A percentile compares a stretch with the other conserved stretches of the same genome.
phyloP scores from a whole-genome alignment of 2,113 vertebrate species.

The Hystrix brachyura region DNA sequence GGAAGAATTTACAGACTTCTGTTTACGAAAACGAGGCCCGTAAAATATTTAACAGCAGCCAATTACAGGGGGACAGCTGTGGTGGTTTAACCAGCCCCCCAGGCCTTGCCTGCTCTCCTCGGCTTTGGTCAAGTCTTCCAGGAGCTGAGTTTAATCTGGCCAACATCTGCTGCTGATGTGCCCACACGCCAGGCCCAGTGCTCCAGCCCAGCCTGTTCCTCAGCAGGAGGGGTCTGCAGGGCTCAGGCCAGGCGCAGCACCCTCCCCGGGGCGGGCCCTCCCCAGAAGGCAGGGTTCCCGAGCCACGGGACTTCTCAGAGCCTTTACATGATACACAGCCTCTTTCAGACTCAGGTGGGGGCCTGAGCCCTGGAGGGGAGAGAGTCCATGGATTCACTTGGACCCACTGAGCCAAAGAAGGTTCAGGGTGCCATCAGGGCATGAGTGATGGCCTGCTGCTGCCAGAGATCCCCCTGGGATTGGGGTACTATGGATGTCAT shows the following conservation, averaged over 20 bases:
- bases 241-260: not conserved
- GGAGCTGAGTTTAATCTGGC: slow-evolving; percentile 61
- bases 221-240: not conserved
- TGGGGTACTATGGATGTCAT: not conserved
- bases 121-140: slow-evolving; percentile 50
- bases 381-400: not conserved
- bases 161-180: slow-evolving; percentile 78
- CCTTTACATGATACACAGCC: fast-evolving
- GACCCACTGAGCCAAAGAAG: not conserved
- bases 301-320: not conserved
- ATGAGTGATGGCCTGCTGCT: not conserved
- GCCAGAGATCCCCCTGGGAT: fast-evolving
- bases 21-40: slow-evolving; percentile 83
- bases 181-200: not conserved
- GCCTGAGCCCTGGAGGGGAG: not conserved
- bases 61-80: slow-evolving; percentile 83
- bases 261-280: not conserved
- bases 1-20: slow-evolving; percentile 86
- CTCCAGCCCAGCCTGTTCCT: not conserved
- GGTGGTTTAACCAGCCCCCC: not conserved
- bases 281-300: not conserved
- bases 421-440: fast-evolving
- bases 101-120: not conserved
- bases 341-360: fast-evolving
- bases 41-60: slow-evolving; percentile 84